phyloP scores from a whole-genome alignment of 2,797 vertebrate species.

The Dendrocincla tyrannina region DNA sequence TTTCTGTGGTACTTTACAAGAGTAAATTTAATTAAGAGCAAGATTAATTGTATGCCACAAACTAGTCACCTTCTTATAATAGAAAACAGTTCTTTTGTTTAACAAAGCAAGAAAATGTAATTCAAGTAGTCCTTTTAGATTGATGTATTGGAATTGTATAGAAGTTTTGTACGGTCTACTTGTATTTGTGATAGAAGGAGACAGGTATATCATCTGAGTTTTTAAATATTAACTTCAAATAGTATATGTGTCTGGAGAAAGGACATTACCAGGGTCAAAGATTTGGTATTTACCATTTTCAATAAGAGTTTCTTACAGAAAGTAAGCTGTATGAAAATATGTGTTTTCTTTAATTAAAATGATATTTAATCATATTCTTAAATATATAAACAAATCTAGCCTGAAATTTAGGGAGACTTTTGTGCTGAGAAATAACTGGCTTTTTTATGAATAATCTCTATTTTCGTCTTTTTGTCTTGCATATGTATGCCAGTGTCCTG shows the following conservation, averaged over 20 bases:
- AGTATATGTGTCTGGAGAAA: not conserved
- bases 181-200: not conserved
- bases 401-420: not conserved
- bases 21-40: not conserved
- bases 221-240: not conserved
- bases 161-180: accelerated
- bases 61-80: not conserved
- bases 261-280: not conserved
- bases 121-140: not conserved
- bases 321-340: not conserved
- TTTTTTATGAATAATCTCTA: not conserved
- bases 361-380: not conserved
- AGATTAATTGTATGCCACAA: not conserved
- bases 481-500: not conserved
- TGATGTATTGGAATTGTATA: not conserved
- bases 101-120: not conserved
- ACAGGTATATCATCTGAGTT: not conserved
- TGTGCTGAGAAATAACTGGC: not conserved
- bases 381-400: not conserved
- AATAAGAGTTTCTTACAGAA: not conserved
- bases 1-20: not conserved
- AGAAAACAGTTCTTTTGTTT: accelerated
- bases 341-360: not conserved
- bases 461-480: not conserved
- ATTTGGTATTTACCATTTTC: not conserved